Conservation (phyloP, 2,888 invertebrate species). For the Meandrusa payeni region DNA sequence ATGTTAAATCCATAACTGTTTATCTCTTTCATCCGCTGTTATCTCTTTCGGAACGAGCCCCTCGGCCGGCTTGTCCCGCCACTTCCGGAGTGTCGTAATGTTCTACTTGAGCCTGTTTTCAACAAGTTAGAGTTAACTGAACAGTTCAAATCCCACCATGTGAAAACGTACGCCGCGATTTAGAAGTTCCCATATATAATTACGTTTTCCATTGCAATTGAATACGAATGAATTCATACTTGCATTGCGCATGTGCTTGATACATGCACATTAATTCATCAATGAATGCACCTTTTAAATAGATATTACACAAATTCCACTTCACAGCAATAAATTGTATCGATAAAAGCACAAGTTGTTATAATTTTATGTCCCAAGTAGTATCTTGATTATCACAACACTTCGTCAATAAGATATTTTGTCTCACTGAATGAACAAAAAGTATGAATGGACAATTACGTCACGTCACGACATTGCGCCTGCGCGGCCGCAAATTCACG, state of each 20-base stretch:
- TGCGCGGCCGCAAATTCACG: slow-evolving; percentile 55
- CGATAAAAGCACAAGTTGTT: slow-evolving; percentile 27
- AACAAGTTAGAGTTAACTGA: slow-evolving; percentile 39
- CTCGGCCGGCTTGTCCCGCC: slow-evolving; percentile 76
- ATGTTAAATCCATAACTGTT: slow-evolving; percentile 93
- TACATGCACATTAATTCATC: slow-evolving; percentile 63
- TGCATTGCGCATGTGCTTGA: slow-evolving; percentile 72
- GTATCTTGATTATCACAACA: slow-evolving; percentile 43
- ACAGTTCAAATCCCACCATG: slow-evolving; percentile 47
- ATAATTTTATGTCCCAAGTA: slow-evolving; percentile 29
- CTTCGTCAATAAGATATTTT: slow-evolving; percentile 59
- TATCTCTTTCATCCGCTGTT: slow-evolving; percentile 81
- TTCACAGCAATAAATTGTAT: slow-evolving; percentile 33
- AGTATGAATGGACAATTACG: slow-evolving; percentile 79
- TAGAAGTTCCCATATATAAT: slow-evolving; percentile 46
- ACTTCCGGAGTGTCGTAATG: slow-evolving; percentile 81
- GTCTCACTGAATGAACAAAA: slow-evolving; percentile 74
- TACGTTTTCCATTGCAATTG: slow-evolving; percentile 40
- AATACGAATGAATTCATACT: slow-evolving; percentile 46
- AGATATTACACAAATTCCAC: slow-evolving; percentile 38
- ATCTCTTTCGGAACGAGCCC: slow-evolving; percentile 79
- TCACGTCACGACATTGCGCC: slow-evolving; percentile 74
- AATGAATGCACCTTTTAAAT: slow-evolving; percentile 64
- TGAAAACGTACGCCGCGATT: slow-evolving; percentile 38
- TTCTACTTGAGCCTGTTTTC: slow-evolving; percentile 71